These are phyloP conservation scores for Papio anubis DNA, from an alignment of 2,113 vertebrate species.

Conservation along the genomic window DNA sequence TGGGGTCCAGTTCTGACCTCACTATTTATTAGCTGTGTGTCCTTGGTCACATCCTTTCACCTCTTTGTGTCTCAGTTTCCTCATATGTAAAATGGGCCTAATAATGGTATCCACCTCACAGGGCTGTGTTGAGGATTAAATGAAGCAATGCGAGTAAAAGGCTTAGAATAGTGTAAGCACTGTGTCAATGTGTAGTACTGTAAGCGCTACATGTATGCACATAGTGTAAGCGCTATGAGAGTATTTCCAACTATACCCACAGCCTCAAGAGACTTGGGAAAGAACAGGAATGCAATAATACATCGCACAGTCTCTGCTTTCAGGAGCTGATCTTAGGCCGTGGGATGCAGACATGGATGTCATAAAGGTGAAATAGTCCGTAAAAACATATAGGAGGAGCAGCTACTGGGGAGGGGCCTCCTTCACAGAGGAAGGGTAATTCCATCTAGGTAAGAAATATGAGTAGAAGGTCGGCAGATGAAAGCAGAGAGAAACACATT, in stretches of 20 bases:
- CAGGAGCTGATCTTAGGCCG: background rate
- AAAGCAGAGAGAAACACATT: background rate
- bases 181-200: no score
- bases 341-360: background rate
- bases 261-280: background rate
- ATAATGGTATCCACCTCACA: background rate
- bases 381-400: background rate
- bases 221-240: no score
- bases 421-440: background rate
- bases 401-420: background rate
- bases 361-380: background rate
- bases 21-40: background rate
- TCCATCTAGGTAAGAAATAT: background rate
- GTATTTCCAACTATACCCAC: background rate
- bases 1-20: background rate
- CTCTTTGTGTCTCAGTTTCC: background rate
- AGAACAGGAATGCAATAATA: background rate
- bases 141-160: background rate
- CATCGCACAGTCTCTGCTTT: background rate
- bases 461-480: background rate
- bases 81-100: background rate
- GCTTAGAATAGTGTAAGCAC: background rate
- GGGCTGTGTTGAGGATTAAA: no score
- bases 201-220: no score
- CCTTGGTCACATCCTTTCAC: background rate